Conservation (phyloP, 2,888 invertebrate genomes). For the Himalopsyche tibetana region DNA sequence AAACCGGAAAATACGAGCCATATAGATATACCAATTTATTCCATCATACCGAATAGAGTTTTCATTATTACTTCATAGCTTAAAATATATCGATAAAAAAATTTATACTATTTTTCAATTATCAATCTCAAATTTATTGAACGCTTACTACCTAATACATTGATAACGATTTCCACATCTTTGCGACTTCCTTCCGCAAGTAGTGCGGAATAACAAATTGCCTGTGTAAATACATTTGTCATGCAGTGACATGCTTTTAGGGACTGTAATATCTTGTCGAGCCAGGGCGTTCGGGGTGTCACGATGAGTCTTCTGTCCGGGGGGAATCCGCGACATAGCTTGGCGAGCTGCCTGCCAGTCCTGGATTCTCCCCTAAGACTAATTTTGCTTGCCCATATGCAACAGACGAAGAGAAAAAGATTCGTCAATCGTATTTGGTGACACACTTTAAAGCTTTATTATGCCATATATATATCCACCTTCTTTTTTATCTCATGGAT, state of each 20-base stretch:
- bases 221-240: conserved; percentile 58
- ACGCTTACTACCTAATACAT: background rate
- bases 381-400: conserved; percentile 17
- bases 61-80: too few species aligned
- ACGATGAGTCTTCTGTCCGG: background rate
- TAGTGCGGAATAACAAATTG: conserved; percentile 49
- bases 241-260: conserved; percentile 58
- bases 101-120: too few species aligned
- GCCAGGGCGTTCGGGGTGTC: conserved; percentile 24
- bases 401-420: conserved; percentile 10
- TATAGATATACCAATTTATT: too few species aligned
- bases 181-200: conserved; percentile 45
- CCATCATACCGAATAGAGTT: too few species aligned
- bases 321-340: conserved; percentile 27
- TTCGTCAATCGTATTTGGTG: background rate
- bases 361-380: background rate
- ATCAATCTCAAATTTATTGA: too few species aligned
- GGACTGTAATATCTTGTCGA: conserved; percentile 57
- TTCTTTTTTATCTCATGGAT: too few species aligned
- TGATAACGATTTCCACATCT: conserved; percentile 12
- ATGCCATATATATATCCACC: too few species aligned
- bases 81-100: too few species aligned
- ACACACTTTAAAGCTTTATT: background rate
- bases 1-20: too few species aligned
- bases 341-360: conserved; percentile 46